These are phyloP conservation scores for Pollimyrus isidori DNA, from an alignment of 2,113 vertebrate genomes.

Conservation along the genomic window DNA sequence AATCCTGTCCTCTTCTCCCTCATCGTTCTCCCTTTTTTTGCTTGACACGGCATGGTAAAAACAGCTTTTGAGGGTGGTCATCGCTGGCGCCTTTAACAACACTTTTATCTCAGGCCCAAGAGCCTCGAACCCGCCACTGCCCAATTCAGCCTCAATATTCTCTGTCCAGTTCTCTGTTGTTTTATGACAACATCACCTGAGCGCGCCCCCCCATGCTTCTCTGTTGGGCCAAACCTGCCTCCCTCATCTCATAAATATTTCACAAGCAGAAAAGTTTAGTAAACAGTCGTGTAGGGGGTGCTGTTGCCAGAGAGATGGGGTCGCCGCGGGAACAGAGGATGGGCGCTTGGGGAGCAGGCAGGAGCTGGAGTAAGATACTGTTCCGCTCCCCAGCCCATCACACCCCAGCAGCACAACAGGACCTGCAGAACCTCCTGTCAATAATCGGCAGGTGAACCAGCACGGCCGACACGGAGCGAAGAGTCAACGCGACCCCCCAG, in stretches of 20 bases:
- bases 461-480: background rate
- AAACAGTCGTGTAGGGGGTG: conserved; percentile 45
- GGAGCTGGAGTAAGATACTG: background rate
- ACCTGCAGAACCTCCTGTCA: background rate
- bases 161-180: background rate
- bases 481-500: background rate
- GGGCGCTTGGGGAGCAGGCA: conserved; percentile 8
- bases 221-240: conserved; percentile 36
- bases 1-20: background rate
- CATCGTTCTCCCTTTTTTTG: background rate
- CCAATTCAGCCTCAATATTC: background rate
- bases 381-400: background rate
- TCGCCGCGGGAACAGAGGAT: conserved; percentile 27
- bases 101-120: background rate
- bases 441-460: background rate
- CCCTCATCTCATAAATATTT: conserved; percentile 51
- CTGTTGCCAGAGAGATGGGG: conserved; percentile 35
- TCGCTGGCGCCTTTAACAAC: background rate
- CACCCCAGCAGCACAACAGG: background rate
- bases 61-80: background rate
- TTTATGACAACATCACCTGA: background rate
- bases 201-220: conserved; percentile 19
- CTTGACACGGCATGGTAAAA: background rate
- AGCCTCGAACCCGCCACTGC: background rate
- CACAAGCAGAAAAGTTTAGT: conserved; percentile 50